Conservation (phyloP, 2,888 invertebrate genomes). For the Plagiodera versicolora region DNA sequence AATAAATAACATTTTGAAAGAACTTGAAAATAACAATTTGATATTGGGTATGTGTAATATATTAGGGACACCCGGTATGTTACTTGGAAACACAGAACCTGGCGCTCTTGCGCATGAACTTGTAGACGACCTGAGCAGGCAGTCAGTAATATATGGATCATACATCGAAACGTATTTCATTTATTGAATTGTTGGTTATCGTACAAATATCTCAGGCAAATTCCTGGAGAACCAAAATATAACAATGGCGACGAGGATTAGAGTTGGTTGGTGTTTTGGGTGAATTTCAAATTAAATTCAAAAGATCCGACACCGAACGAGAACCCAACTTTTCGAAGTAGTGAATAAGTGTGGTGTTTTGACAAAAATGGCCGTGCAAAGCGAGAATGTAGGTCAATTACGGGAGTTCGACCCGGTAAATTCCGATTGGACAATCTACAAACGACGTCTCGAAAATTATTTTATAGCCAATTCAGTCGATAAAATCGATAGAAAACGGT, state of each 20-base stretch:
- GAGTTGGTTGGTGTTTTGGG: background rate
- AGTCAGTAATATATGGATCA: too few species aligned
- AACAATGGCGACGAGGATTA: conserved; percentile 6
- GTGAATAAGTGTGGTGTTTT: background rate
- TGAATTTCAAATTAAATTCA: conserved; percentile 4
- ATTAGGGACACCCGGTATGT: too few species aligned
- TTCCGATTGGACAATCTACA: background rate
- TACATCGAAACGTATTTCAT: too few species aligned
- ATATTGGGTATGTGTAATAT: too few species aligned
- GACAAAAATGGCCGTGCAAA: background rate
- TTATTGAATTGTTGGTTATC: too few species aligned
- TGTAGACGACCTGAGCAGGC: too few species aligned
- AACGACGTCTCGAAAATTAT: conserved; percentile 4
- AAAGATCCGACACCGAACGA: background rate
- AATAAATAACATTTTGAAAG: too few species aligned
- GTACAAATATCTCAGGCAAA: too few species aligned
- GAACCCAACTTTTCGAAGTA: background rate
- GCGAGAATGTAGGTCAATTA: background rate
- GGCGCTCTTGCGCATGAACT: too few species aligned
- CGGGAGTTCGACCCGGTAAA: background rate
- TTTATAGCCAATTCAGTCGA: background rate
- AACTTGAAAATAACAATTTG: too few species aligned
- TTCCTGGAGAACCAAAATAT: too few species aligned
- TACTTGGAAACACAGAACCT: too few species aligned
- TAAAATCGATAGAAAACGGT: background rate